phyloP scores from a whole-genome alignment of 1,140 invertebrate species.

The Drosophila pandora region DNA sequence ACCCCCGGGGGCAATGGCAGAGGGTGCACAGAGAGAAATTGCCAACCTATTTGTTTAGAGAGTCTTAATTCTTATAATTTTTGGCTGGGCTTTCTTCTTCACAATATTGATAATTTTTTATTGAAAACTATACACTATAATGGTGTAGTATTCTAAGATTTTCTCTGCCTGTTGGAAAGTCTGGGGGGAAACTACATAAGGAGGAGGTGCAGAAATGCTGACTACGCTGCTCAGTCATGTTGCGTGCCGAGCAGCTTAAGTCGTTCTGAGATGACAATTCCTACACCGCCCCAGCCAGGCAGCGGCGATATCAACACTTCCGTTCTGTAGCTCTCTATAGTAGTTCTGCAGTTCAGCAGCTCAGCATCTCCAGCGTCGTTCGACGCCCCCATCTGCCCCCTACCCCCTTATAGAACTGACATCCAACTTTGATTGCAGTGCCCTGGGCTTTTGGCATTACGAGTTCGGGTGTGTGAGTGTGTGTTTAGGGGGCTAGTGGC shows the following conservation, averaged over 20 bases:
- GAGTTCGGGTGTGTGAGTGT: not conserved
- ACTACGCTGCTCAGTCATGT: conserved; percentile 55
- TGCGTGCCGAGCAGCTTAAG: conserved; percentile 73
- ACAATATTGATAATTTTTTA: too few relatives aligned
- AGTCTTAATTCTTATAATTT: not conserved
- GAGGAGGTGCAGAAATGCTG: conserved; percentile 56
- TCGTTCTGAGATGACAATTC: conserved; percentile 76
- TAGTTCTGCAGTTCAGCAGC: conserved; percentile 5
- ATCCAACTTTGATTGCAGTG: conserved; percentile 62
- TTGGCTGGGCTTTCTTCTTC: too few relatives aligned
- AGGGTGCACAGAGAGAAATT: conserved; percentile 1
- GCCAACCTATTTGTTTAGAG: not conserved
- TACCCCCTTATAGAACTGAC: not conserved
- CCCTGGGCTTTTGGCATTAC: conserved; percentile 50
- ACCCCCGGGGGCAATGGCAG: conserved; percentile 49
- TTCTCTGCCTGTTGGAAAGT: not conserved
- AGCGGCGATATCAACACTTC: conserved; percentile 75
- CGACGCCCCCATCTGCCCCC: not conserved
- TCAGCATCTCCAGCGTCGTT: conserved; percentile 8
- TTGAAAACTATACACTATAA: not conserved
- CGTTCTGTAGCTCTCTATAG: conserved; percentile 29
- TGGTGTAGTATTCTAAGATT: not conserved
- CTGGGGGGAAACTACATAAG: not conserved
- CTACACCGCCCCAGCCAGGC: conserved; percentile 36
- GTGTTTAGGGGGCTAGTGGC: conserved; percentile 38